Evolutionary conservation across 2,113 vertebrate genomes (phyloP).

Genomic region (Clarias gariepinus): DNA sequence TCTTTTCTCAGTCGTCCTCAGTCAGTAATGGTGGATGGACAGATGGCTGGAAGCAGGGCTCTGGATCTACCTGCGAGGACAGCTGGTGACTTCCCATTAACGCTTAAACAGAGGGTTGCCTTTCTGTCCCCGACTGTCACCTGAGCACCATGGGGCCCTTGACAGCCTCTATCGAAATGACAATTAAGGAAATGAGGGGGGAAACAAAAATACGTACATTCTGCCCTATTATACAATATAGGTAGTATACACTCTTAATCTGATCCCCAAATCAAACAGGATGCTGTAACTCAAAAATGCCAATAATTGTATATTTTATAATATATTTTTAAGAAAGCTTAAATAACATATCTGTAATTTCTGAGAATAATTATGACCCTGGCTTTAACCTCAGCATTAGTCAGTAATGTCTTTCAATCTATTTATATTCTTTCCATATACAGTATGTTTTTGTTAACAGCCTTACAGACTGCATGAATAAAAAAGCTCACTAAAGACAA

Average conservation of each 20-base stretch:
- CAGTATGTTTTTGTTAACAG: conserved; percentile 14
- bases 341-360: background rate
- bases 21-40: conserved; percentile 40
- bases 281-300: background rate
- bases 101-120: conserved; percentile 47
- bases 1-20: background rate
- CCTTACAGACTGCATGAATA: background rate
- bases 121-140: conserved; percentile 44
- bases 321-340: background rate
- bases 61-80: conserved; percentile 52
- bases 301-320: too few relatives aligned
- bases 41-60: conserved; percentile 48
- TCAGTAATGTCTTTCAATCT: conserved; percentile 8
- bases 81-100: conserved; percentile 52
- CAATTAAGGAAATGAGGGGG: conserved; percentile 13
- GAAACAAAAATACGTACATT: background rate
- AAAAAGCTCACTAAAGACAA: conserved; percentile 34
- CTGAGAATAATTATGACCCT: background rate
- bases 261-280: background rate
- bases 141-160: conserved; percentile 39
- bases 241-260: background rate
- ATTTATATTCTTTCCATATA: background rate
- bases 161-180: conserved; percentile 29
- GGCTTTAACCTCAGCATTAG: background rate
- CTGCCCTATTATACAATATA: background rate